Base-by-base conservation (phyloP, 53 echinoderm and acorn worm genomes). In the Echinarachnius parma region DNA sequence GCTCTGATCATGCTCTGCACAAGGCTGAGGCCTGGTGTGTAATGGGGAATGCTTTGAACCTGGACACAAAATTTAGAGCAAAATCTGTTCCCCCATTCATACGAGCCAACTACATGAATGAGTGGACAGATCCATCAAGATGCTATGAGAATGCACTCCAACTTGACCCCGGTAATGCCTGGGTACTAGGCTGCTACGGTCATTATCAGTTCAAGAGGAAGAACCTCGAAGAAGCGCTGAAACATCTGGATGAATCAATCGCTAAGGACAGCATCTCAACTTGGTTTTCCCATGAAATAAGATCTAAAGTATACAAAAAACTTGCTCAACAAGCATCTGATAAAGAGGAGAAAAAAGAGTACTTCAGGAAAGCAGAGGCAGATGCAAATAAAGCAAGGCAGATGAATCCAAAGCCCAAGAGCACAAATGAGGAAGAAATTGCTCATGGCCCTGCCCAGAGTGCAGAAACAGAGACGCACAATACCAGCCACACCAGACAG, bases 21-120 rank as follows among this genome's bases (percentile, higher is more conserved):
- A 72, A 42, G 56, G 28, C 18, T 16, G 74, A 72, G 28, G 57
- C 74, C 9, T 72, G 74, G 74, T 1, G 56, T 37, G 74, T 72
- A 55, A 25, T 72, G 4, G 74, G 57, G 15, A 70, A 54, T 70
- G 74, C 74, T 11, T 23, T 55, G 1, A 56, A 27, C 2, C 34
- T 28, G 5, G 57, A 54, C 23, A 7, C 15, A 2, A 3, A 18
- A 4, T 7, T 24, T 15, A 9, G 1, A n/a, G 0, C 9, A 16
- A 4, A 2, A 18, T 39, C 26, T 24, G 28, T 56, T 2, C 57
- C 70, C 9, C 0, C 10, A 8, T 72, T 72, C 28, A 56, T 72
- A 2, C 5, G 5, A 0, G 27, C 24, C 0, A 27, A 35, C 0
- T 72, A 72, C 57, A 15, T 1, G 15, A 9, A 2, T 25, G 54